Evolutionary conservation across 2,113 vertebrate species (phyloP), one percentile per base, ranked within the genome.

Genomic region (Merops nubicus): DNA sequence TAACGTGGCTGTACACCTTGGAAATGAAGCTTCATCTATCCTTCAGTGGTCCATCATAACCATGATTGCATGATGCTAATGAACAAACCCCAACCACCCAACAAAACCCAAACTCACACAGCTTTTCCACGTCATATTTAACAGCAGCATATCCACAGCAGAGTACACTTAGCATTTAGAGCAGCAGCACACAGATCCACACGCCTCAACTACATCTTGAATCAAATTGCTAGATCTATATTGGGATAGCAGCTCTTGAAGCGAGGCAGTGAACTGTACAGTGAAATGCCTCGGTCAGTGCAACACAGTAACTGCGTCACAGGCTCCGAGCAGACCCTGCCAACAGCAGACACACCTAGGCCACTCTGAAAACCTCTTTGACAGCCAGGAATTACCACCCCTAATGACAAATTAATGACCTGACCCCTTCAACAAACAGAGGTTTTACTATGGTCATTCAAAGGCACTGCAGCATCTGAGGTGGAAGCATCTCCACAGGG

Each of bases 241-340:
- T 2, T 29, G n/a, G 43, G 45, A 43, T 38, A 28, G 11, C 45
- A 60, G 51, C 78, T 62, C 69, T 26, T 50, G 18, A 36, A 60
- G 5, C 1, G 50, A 60, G 38, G 18, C 6, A 25, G 13, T 23
- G 25, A 26, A 31, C 38, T 42, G 42, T 28, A 28, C 26, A 56
- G 31, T 13, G n/a, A 51, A 53, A 15, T 17, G 59, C 25, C 13
- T 19, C 5, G 48, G 33, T 31, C 48, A 31, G 23, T 20, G 7
- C 42, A 15, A 14, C 1, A 0, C 12, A 15, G 7, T 19, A 26
- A 34, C 22, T 0, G 0, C 33, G 4, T 15, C n/a, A 15, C 20
- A 9, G 45, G 63, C 75, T 73, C n/a, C n/a, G n/a, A n/a, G n/a
- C n/a, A n/a, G n/a, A n/a, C n/a, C n/a, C n/a, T n/a, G n/a, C 28